A percentile compares a stretch with the other conserved stretches of the same genome.
Evolutionary conservation across 2,113 vertebrate species (phyloP).

Genomic region (Hypanus sabinus): DNA sequence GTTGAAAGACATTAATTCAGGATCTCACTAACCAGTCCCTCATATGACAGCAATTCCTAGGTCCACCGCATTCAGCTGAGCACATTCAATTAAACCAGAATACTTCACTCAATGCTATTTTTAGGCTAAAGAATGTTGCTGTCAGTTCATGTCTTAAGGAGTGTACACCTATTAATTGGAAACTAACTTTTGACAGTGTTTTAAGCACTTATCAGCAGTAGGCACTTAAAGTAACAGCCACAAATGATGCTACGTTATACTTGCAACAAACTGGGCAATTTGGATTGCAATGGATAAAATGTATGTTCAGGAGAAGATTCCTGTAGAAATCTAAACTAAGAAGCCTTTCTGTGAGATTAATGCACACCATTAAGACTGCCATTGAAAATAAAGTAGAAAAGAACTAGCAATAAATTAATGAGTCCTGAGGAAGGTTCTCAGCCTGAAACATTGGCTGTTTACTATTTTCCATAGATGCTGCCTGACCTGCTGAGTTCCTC

Average conservation of each 20-base stretch:
- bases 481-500: too few species aligned
- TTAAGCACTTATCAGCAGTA: neutral
- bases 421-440: too few species aligned
- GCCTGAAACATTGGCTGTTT: too few species aligned
- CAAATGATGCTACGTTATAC: neutral
- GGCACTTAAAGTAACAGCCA: neutral
- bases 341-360: neutral
- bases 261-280: neutral
- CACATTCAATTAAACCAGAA: neutral
- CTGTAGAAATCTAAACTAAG: neutral
- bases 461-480: too few species aligned
- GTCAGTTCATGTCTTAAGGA: neutral
- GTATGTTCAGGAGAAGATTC: neutral
- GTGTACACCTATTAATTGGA: neutral
- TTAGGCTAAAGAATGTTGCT: neutral
- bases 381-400: neutral
- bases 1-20: neutral
- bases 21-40: neutral
- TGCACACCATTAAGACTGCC: neutral
- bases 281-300: neutral
- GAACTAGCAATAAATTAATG: neutral
- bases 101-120: neutral
- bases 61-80: neutral
- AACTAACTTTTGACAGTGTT: neutral
- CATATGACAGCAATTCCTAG: neutral